Conservation (phyloP, 1,140 invertebrate species). For the Drosophila nannoptera region DNA sequence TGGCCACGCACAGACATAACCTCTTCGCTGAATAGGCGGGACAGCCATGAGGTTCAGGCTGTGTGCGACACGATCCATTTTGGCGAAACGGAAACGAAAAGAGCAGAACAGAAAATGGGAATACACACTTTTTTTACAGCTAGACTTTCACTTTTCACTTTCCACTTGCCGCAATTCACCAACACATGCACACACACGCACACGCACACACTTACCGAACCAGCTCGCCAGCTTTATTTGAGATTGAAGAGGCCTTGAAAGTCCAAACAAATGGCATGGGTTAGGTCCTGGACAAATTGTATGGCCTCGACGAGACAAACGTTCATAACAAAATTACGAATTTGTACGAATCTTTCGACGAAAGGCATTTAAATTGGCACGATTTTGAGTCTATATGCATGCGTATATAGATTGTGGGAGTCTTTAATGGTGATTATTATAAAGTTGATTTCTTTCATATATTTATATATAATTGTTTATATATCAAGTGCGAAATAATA, state of each 20-base stretch:
- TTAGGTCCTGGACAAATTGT: slow-evolving; percentile 67
- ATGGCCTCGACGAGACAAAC: slow-evolving; percentile 67
- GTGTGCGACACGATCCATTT: background rate
- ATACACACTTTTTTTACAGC: slow-evolving; percentile 23
- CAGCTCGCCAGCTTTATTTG: slow-evolving; percentile 41
- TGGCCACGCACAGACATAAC: slow-evolving; percentile 23
- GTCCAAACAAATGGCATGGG: slow-evolving; percentile 69
- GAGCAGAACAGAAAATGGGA: slow-evolving; percentile 14
- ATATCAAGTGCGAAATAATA: slow-evolving; percentile 49
- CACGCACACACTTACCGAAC: slow-evolving; percentile 45
- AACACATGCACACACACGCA: background rate
- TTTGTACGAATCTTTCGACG: slow-evolving; percentile 66
- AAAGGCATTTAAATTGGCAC: slow-evolving; percentile 69
- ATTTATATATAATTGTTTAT: slow-evolving; percentile 21
- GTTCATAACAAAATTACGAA: slow-evolving; percentile 75
- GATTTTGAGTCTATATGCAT: slow-evolving; percentile 31
- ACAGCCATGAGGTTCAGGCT: slow-evolving; percentile 37
- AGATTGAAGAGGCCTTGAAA: slow-evolving; percentile 59
- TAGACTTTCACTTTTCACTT: slow-evolving; percentile 33
- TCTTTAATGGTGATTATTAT: slow-evolving; percentile 4
- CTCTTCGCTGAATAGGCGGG: background rate
- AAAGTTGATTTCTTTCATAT: slow-evolving; percentile 1
- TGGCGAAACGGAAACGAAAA: slow-evolving; percentile 17
- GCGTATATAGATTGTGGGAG: slow-evolving; percentile 21
- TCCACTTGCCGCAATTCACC: slow-evolving; percentile 4